A percentile compares a stretch with the other conserved stretches of the same genome.
These are phyloP conservation scores for Gouania willdenowi DNA, from an alignment of 2,797 vertebrate genomes.

Conservation along the genomic window DNA sequence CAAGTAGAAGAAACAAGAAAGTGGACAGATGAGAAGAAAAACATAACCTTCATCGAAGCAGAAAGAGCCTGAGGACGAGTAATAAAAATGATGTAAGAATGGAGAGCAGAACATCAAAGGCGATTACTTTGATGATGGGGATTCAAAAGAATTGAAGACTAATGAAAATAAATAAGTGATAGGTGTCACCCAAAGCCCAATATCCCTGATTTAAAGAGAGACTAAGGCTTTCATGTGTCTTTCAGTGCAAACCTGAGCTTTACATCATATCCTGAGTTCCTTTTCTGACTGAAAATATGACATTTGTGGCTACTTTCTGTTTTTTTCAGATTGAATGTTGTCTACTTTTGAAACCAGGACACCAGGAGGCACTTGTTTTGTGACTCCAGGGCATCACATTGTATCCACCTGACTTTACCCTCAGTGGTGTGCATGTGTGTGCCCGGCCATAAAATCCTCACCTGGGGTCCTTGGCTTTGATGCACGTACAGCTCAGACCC, in stretches of 20 bases:
- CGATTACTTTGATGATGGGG: constrained; percentile 46
- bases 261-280: neutral
- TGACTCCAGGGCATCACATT: too few relatives aligned
- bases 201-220: constrained; percentile 9
- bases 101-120: constrained; percentile 32
- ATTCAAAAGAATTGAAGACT: constrained; percentile 46
- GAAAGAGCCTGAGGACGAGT: constrained; percentile 10
- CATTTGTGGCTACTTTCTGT: too few relatives aligned
- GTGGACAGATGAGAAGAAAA: neutral
- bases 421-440: neutral
- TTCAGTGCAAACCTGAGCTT: constrained; percentile 10
- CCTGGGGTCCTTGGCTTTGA: constrained; percentile 7
- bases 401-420: neutral
- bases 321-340: too few relatives aligned
- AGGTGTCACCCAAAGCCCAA: constrained; percentile 35
- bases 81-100: constrained; percentile 35
- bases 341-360: too few relatives aligned
- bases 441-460: constrained; percentile 10
- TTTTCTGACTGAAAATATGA: neutral
- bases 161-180: constrained; percentile 40
- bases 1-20: neutral
- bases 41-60: constrained; percentile 2
- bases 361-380: too few relatives aligned
- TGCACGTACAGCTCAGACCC: constrained; percentile 11
- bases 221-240: constrained; percentile 32